These are phyloP conservation scores for Sebastes trivittatus DNA, from an alignment of 2,797 vertebrate species.

Conservation along the genomic window DNA sequence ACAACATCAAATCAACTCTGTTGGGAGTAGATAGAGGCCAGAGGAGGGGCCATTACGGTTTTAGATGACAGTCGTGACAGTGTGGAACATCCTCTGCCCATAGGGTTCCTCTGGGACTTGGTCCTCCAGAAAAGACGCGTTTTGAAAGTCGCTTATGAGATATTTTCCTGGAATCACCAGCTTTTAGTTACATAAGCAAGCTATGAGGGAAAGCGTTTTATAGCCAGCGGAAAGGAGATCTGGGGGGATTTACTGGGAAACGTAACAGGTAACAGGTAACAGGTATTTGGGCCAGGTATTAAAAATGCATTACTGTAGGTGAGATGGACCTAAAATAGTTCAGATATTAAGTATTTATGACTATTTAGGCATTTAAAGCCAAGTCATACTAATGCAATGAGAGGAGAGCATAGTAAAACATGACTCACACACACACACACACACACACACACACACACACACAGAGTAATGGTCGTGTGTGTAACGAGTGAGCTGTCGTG, in stretches of 20 bases:
- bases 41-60: slow-evolving; percentile 41
- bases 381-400: slow-evolving; percentile 40
- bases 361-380: slow-evolving; percentile 47
- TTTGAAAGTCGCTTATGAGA: slow-evolving; percentile 64
- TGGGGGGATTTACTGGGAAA: slow-evolving; percentile 47
- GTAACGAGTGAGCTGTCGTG: slow-evolving; percentile 28
- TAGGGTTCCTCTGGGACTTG: slow-evolving; percentile 50
- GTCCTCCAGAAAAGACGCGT: slow-evolving; percentile 49
- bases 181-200: slow-evolving; percentile 64
- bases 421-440: neutral
- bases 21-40: slow-evolving; percentile 42
- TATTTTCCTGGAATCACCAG: slow-evolving; percentile 63
- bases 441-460: neutral
- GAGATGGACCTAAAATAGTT: slow-evolving; percentile 54
- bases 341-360: slow-evolving; percentile 50
- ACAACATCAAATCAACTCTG: slow-evolving; percentile 57
- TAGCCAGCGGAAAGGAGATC: slow-evolving; percentile 39
- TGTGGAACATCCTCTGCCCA: slow-evolving; percentile 53
- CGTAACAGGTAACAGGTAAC: slow-evolving; percentile 65
- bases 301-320: slow-evolving; percentile 57
- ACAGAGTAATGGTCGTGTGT: neutral
- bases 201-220: slow-evolving; percentile 51
- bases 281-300: slow-evolving; percentile 61
- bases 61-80: slow-evolving; percentile 60
- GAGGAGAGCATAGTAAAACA: slow-evolving; percentile 6